phyloP scores from a whole-genome alignment of 2,113 vertebrate species.

The Zosterops japonicus region DNA sequence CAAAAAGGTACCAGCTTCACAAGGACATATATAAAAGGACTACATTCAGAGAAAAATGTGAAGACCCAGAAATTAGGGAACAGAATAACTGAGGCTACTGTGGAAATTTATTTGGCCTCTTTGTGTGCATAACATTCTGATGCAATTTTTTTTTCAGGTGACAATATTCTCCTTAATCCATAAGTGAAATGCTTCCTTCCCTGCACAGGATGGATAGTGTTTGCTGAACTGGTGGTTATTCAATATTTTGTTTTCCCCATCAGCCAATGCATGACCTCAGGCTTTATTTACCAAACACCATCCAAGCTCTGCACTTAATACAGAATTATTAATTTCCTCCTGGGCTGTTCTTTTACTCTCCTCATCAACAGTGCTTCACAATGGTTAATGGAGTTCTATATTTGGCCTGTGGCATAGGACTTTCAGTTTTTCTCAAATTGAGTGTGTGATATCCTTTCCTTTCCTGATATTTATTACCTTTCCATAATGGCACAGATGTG shows the following conservation, averaged over 20 bases:
- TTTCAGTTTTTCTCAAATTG: constrained; percentile 42
- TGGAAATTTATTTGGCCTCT: neutral
- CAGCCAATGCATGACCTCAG: constrained; percentile 57
- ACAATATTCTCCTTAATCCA: neutral
- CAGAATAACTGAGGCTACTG: neutral
- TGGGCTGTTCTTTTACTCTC: constrained; percentile 58
- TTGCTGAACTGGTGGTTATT: constrained; percentile 52
- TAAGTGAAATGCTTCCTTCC: neutral
- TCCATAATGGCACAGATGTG: constrained; percentile 66
- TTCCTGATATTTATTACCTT: constrained; percentile 61
- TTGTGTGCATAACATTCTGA: neutral
- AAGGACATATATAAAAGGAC: neutral
- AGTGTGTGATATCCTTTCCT: constrained; percentile 48
- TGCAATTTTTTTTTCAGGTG: neutral
- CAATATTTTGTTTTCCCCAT: constrained; percentile 56
- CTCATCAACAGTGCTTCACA: constrained; percentile 53
- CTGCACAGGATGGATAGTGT: neutral
- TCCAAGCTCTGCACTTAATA: constrained; percentile 65
- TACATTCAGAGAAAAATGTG: neutral
- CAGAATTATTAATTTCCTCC: constrained; percentile 70
- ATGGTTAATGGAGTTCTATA: constrained; percentile 66
- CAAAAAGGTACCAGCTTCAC: neutral
- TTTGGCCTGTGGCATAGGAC: constrained; percentile 64
- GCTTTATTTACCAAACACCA: constrained; percentile 67
- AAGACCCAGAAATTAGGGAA: neutral